These are phyloP conservation scores for Cygnus atratus DNA, from an alignment of 2,113 vertebrate species.

Conservation along the genomic window DNA sequence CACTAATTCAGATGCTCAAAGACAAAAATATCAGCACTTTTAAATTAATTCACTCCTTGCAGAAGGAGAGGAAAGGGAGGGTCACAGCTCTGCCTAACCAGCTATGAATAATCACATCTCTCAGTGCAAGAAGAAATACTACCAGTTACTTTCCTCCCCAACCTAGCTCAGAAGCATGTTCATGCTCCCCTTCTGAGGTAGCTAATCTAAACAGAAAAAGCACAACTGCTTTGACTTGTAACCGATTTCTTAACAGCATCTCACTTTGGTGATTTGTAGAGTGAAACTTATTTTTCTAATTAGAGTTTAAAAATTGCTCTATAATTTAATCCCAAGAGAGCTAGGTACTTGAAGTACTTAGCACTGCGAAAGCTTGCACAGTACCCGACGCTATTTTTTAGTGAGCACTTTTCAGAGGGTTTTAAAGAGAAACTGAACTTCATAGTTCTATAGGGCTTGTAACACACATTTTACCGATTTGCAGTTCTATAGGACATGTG, in stretches of 20 bases:
- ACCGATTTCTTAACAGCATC: background rate
- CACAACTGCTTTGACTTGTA: background rate
- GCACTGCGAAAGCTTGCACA: background rate
- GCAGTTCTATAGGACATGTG: background rate
- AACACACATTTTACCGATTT: background rate
- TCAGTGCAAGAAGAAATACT: background rate
- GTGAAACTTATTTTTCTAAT: background rate
- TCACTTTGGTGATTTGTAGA: background rate
- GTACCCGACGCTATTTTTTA: background rate
- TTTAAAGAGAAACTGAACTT: conserved; percentile 21
- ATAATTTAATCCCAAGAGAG: conserved; percentile 7
- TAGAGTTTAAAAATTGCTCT: background rate
- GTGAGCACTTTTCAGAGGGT: background rate
- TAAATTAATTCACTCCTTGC: conserved; percentile 3
- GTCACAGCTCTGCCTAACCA: background rate
- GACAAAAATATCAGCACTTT: conserved; percentile 41
- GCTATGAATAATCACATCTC: background rate
- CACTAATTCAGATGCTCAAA: conserved; percentile 39
- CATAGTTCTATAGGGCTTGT: background rate
- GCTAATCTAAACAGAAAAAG: background rate
- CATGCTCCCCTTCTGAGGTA: background rate
- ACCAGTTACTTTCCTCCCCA: background rate
- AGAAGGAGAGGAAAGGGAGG: conserved; percentile 21
- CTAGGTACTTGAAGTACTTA: background rate
- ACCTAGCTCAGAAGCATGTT: background rate